Evolutionary conservation across 2,113 vertebrate species (phyloP).

Genomic region (Thalassarche chlororhynchos): DNA sequence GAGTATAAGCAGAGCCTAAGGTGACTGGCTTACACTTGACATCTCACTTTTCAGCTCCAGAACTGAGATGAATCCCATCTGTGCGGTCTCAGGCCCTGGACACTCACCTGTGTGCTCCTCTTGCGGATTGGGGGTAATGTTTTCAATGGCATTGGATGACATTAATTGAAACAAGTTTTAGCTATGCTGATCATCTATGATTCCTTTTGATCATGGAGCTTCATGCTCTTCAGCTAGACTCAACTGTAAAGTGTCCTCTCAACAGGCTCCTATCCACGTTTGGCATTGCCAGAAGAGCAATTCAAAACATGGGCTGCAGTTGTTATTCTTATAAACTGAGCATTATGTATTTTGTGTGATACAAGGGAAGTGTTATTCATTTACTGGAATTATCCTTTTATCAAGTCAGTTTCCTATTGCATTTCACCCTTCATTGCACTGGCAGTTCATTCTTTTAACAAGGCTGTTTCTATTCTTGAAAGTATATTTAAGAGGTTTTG

Average conservation of each 20-base stretch:
- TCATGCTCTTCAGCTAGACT: neutral
- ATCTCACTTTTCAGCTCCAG: neutral
- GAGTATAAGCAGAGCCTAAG: neutral
- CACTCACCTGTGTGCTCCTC: neutral
- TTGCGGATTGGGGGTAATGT: neutral
- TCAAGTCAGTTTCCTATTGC: constrained; percentile 66
- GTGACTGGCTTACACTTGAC: neutral
- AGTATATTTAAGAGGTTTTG: constrained; percentile 24
- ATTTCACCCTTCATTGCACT: constrained; percentile 66
- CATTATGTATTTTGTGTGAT: constrained; percentile 23
- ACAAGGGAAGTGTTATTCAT: constrained; percentile 64
- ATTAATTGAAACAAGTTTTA: neutral
- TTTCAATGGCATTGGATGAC: neutral
- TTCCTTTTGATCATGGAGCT: neutral
- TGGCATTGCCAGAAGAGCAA: neutral
- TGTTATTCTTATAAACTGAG: neutral
- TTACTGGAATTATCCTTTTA: constrained; percentile 70
- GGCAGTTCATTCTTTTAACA: constrained; percentile 43
- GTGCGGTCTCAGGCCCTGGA: neutral
- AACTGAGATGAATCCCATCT: neutral
- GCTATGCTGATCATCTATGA: neutral
- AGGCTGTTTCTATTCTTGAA: constrained; percentile 40
- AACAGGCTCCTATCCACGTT: neutral
- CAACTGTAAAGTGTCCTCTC: neutral
- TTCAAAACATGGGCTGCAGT: neutral